Evolutionary conservation across 2,888 invertebrate genomes (phyloP), one percentile per base, ranked within the genome.

Genomic region (Dolomedes plantarius): DNA sequence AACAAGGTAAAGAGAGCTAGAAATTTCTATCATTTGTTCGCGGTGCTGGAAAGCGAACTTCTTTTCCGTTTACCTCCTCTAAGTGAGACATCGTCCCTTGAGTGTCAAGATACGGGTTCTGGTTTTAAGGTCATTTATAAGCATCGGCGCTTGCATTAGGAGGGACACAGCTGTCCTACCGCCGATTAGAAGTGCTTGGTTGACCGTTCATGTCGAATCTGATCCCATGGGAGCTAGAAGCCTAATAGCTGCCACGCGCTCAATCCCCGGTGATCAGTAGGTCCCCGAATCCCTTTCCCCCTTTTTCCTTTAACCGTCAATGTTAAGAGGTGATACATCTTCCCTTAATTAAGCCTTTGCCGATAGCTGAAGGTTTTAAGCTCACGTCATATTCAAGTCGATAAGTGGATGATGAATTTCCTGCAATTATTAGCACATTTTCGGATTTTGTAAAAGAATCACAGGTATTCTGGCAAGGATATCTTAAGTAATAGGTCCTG

Each of bases 181-280:
- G 65, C 32, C 85, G 78, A 86, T 86, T 86, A 86, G 85, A 68
- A 71, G 69, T 68, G 85, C 85, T 86, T 86, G 85, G 79, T 64
- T 86, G 85, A 74, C 85, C 78, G 79, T 65, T 78, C 85, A 75
- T 69, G 85, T 74, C 78, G 72, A 67, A 71, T 76, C 69, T 71
- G 41, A 76, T 83, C 82, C 76, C 82, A 7, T 13, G 68, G 83
- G 85, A 31, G 16, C 41, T 39, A 9, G 28, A 67, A 28, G 23
- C 29, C 85, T 85, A 85, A 85, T 85, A 67, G 85, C 74, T 64
- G 85, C 23, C 78, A 85, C 77, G 85, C 78, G 73, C 78, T 31
- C 64, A 50, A 23, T 29, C 67, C 32, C 83, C 67, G 56, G 67
- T 41, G 77, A 77, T 73, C 62, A 23, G 62, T 23, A n/a, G 27